Evolutionary conservation across 1,140 invertebrate species (phyloP).

Genomic region (Caenorhabditis brenneri): DNA sequence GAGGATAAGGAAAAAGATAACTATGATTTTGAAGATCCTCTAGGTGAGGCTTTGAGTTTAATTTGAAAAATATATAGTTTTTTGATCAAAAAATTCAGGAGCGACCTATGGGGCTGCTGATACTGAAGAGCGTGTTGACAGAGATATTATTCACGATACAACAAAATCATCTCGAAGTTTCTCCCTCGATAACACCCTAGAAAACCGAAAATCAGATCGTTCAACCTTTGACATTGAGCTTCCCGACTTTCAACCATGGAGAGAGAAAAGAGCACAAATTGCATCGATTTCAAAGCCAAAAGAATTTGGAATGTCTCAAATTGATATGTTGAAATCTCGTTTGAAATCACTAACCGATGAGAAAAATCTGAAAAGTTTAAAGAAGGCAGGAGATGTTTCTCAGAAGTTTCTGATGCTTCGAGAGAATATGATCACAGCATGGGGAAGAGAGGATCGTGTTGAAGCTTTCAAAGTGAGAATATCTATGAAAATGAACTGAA

Average conservation of each 20-base stretch:
- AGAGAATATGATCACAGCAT: constrained; percentile 84
- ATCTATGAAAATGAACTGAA: neutral
- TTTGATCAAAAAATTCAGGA: neutral
- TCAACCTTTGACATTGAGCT: neutral
- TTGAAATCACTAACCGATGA: neutral
- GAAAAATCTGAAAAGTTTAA: constrained; percentile 1
- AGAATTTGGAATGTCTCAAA: constrained; percentile 4
- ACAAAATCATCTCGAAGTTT: neutral
- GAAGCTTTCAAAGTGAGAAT: constrained; percentile 95
- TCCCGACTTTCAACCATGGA: constrained; percentile 20
- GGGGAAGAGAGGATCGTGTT: constrained; percentile 90
- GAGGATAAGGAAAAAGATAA: neutral
- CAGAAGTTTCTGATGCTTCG: constrained; percentile 84
- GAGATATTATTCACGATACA: neutral
- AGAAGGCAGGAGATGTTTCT: neutral
- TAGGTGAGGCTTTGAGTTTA: neutral
- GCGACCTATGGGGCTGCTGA: neutral
- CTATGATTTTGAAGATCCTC: constrained; percentile 6
- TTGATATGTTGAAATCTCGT: neutral
- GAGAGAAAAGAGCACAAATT: constrained; percentile 27
- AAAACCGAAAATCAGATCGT: neutral
- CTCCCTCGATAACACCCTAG: neutral
- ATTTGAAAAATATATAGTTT: neutral
- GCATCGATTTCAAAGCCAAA: neutral
- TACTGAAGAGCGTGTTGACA: neutral